Conservation (phyloP, 2,113 vertebrate species). For the Triplophysa siluroides region DNA sequence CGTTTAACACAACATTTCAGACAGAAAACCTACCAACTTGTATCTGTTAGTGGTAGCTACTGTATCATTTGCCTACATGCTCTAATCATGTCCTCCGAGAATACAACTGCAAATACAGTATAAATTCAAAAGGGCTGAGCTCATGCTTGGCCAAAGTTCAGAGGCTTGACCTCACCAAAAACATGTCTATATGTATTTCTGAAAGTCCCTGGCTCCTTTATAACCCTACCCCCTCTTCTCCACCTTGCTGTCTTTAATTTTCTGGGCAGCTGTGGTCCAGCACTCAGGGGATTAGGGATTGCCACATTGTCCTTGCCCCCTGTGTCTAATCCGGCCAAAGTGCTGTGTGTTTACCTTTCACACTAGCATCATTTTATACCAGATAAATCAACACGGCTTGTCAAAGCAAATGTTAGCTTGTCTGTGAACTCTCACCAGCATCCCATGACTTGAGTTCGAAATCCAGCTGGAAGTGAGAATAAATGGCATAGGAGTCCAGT, state of each 20-base stretch:
- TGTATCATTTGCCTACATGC: too few species aligned
- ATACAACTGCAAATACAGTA: background rate
- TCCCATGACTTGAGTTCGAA: constrained; percentile 23
- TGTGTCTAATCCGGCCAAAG: constrained; percentile 39
- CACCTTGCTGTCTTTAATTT: constrained; percentile 33
- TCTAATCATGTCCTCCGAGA: background rate
- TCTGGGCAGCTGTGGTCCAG: constrained; percentile 38
- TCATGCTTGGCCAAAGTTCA: constrained; percentile 26
- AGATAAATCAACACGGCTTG: constrained; percentile 41
- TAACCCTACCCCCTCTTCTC: constrained; percentile 4
- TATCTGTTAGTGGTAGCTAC: too few species aligned
- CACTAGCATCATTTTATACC: constrained; percentile 36
- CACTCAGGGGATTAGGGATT: constrained; percentile 77
- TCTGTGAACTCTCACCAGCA: constrained; percentile 23
- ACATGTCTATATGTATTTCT: constrained; percentile 17
- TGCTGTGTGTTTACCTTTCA: constrained; percentile 42
- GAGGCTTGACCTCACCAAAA: constrained; percentile 33
- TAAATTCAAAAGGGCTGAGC: constrained; percentile 19
- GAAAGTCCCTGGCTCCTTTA: constrained; percentile 30
- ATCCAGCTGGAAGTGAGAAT: constrained; percentile 16
- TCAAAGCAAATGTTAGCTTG: background rate
- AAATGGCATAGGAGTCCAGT: background rate
- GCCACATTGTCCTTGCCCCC: constrained; percentile 74
- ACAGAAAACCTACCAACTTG: too few species aligned
- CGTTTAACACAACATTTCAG: too few species aligned